Evolutionary conservation across 1,140 invertebrate species (phyloP).

Genomic region (Cotesia vestalis): DNA sequence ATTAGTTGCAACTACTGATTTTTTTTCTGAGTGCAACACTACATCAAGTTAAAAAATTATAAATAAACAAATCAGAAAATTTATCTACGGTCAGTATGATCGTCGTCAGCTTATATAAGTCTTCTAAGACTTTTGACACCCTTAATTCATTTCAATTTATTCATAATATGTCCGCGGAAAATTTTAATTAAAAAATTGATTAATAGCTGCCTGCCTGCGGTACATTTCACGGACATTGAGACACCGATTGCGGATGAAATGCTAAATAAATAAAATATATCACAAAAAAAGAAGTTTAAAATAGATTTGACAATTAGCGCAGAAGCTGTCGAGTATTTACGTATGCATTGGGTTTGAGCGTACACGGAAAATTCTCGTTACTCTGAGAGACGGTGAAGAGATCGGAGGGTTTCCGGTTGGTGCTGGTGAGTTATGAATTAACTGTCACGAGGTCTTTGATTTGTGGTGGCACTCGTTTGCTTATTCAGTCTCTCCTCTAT

Average conservation of each 20-base stretch:
- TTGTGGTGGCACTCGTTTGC: slow-evolving; percentile 45
- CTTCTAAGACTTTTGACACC: too few relatives aligned
- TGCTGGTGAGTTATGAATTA: slow-evolving; percentile 53
- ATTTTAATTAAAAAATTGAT: too few relatives aligned
- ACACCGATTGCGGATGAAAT: too few relatives aligned
- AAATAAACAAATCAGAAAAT: too few relatives aligned
- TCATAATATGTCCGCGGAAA: background rate
- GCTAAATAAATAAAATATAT: too few relatives aligned
- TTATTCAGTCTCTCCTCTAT: slow-evolving; percentile 20
- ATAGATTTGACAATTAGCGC: slow-evolving; percentile 2
- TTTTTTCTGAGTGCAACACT: too few relatives aligned
- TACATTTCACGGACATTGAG: too few relatives aligned
- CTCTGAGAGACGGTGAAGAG: slow-evolving; percentile 23
- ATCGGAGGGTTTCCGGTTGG: slow-evolving; percentile 30
- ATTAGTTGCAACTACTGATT: too few relatives aligned
- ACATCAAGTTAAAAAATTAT: too few relatives aligned
- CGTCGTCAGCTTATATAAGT: too few relatives aligned
- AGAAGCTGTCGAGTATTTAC: background rate
- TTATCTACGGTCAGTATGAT: too few relatives aligned
- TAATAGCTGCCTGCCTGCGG: too few relatives aligned
- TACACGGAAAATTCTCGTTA: background rate
- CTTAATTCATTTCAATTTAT: background rate
- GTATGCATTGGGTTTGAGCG: slow-evolving; percentile 13
- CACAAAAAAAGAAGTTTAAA: background rate
- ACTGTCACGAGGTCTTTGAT: slow-evolving; percentile 54